phyloP scores from a whole-genome alignment of 1,140 invertebrate species.

The Paraescarpia echinospica region DNA sequence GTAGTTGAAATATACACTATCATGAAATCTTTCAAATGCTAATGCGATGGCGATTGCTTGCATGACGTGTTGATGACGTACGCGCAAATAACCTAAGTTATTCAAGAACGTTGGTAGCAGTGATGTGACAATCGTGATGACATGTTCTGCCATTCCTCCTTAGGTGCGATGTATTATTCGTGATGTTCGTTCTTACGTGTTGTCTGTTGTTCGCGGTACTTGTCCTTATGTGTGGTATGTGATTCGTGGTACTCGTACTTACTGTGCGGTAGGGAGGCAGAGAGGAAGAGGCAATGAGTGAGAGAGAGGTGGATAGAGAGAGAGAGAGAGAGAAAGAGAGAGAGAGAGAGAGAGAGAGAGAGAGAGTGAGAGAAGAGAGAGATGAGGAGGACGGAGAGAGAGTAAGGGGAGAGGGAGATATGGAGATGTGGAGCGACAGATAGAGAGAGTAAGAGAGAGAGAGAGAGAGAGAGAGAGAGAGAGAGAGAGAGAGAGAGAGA shows the following conservation, averaged over 20 bases:
- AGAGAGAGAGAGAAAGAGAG: constrained; percentile 22
- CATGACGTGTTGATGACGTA: not conserved
- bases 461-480: constrained; percentile 26
- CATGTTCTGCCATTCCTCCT: not conserved
- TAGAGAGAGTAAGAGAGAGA: too few relatives aligned
- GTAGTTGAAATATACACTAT: not conserved
- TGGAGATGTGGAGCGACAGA: too few relatives aligned
- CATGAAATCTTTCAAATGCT: not conserved
- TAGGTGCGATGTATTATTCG: not conserved
- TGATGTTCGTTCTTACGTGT: not conserved
- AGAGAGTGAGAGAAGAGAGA: constrained; percentile 12
- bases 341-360: constrained; percentile 23
- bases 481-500: constrained; percentile 25
- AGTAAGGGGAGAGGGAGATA: too few relatives aligned
- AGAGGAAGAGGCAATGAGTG: too few relatives aligned
- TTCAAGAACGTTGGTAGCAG: not conserved
- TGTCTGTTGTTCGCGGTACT: not conserved
- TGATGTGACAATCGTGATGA: not conserved
- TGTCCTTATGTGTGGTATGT: too few relatives aligned
- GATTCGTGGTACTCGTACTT: too few relatives aligned
- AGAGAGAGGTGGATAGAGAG: not conserved
- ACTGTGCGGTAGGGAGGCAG: too few relatives aligned
- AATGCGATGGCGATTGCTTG: not conserved
- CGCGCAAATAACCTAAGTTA: not conserved
- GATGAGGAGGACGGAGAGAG: not conserved